Evolutionary conservation across 2,113 vertebrate species (phyloP).

Genomic region (Columba janthina): DNA sequence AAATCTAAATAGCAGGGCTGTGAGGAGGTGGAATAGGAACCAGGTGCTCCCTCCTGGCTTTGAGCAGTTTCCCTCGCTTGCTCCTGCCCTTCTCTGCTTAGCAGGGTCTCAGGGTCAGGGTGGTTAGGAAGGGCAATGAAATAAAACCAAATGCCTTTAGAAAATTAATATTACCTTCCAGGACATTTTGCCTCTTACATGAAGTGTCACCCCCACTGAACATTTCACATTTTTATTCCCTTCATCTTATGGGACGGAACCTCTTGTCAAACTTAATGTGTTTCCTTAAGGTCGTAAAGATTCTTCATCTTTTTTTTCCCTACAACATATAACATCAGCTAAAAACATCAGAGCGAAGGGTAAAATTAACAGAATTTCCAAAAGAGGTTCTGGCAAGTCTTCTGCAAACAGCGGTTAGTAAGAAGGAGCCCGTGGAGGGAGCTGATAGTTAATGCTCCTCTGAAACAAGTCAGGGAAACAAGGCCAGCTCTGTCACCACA

Average conservation of each 20-base stretch:
- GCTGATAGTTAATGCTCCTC: neutral
- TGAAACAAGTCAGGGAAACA: neutral
- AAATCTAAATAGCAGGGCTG: neutral
- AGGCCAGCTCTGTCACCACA: conserved; percentile 29
- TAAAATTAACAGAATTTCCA: neutral
- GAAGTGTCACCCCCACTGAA: neutral
- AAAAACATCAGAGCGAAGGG: conserved; percentile 15
- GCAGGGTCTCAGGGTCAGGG: neutral
- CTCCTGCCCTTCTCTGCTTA: neutral
- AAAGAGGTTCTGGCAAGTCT: neutral
- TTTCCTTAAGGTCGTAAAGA: neutral
- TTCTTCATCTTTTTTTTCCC: neutral
- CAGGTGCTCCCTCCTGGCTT: neutral
- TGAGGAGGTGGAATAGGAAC: neutral
- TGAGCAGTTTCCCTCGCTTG: neutral
- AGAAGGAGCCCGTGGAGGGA: neutral
- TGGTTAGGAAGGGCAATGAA: neutral
- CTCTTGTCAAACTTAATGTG: neutral
- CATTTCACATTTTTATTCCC: neutral
- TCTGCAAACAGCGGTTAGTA: neutral
- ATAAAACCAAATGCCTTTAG: neutral
- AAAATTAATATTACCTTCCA: rapidly evolving
- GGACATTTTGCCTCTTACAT: neutral
- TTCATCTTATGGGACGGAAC: neutral
- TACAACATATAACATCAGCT: neutral